phyloP scores from a whole-genome alignment of 2,113 vertebrate species.

The Passer domesticus region DNA sequence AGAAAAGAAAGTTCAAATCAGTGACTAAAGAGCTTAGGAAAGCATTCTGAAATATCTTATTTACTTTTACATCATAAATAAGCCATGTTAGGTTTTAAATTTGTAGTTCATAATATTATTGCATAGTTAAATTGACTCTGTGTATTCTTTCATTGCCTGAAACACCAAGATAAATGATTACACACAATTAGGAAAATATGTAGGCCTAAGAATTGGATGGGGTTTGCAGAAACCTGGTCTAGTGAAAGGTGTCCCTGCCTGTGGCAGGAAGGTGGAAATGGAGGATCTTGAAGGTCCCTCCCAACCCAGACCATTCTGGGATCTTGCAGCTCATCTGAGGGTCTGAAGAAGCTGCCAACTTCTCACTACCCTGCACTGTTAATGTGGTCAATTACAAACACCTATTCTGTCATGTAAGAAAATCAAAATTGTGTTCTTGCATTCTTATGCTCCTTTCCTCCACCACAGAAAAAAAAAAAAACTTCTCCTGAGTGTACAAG shows the following conservation, averaged over 20 bases:
- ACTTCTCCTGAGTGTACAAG: not conserved
- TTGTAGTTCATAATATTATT: not conserved
- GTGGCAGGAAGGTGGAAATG: not conserved
- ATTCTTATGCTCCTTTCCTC: not conserved
- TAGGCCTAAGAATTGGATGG: fast-evolving
- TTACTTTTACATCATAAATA: not conserved
- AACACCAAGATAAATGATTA: not conserved
- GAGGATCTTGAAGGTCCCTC: not conserved
- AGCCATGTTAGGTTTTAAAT: not conserved
- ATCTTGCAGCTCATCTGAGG: not conserved
- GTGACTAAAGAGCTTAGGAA: not conserved
- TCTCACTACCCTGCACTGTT: not conserved
- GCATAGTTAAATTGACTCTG: not conserved
- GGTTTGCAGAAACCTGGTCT: not conserved
- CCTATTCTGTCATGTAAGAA: not conserved
- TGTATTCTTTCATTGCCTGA: not conserved
- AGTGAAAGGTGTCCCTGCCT: not conserved
- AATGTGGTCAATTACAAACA: not conserved
- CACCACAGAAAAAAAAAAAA: too few species aligned
- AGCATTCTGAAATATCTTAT: not conserved
- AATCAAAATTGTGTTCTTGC: not conserved
- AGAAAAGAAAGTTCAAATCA: not conserved
- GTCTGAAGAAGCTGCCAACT: not conserved
- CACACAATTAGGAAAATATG: not conserved
- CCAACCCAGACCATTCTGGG: not conserved